Evolutionary conservation across 2,797 vertebrate species (phyloP), one percentile per base, ranked within the genome.

Genomic region (Chaetophractus vellerosus): DNA sequence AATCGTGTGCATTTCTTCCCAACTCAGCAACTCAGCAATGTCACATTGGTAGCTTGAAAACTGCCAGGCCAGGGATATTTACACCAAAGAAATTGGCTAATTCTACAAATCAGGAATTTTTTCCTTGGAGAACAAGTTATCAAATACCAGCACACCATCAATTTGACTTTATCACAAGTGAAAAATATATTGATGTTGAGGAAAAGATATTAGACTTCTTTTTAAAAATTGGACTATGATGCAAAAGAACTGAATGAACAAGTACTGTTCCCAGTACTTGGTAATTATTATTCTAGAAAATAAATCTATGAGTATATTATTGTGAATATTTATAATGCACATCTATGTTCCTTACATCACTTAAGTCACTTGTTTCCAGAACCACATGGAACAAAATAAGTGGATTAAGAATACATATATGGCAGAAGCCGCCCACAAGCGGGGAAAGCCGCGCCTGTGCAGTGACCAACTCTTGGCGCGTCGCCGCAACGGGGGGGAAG

Each of bases 71-170:
- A 26, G 69, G 52, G 75, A n/a, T 23, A 1, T 94, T 96, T 94
- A 89, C 82, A 92, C 94, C 95, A 86, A 41, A 88, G 94, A 92
- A 93, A 92, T 79, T 79, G 83, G 92, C 94, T 75, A 69, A 88
- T 90, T 71, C 91, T 72, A 5, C 28, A 55, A 93, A 88, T 88
- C 50, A 83, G 36, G 52, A 90, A 59, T 59, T 55, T 66, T 26
- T 0, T 0, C 33, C 63, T 23, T 26, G 57, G 78, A 88, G 88
- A 50, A 66, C 3, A 79, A 88, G 50, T 90, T 92, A 79, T 94
- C 93, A 95, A 90, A 95, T 45, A 45, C 45, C 45, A 45, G 45
- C 68, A 86, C 57, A 80, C 19, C 28, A 24, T 57, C 79, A 48
- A 79, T 26, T 69, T 48, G 24, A 80, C 63, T 31, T 93, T 92